Conservation (phyloP, 2,113 vertebrate species). For the Lethenteron camtschaticum region DNA sequence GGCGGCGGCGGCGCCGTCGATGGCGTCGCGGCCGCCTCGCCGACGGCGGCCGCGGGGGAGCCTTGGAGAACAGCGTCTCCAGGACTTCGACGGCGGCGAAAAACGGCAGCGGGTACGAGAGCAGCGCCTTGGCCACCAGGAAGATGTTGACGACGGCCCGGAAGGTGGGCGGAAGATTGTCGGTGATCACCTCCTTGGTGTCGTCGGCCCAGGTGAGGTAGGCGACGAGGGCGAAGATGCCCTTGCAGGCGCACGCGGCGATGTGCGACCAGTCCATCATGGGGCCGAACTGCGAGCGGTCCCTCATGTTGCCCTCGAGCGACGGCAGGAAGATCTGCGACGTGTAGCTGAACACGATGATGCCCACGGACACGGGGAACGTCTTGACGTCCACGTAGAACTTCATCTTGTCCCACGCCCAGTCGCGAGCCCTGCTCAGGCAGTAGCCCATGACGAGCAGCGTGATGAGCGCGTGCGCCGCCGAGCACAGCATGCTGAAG, state of each 20-base stretch:
- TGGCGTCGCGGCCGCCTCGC: too few species aligned
- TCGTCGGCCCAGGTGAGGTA: constrained; percentile 93
- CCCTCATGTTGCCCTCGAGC: constrained; percentile 86
- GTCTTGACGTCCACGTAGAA: constrained; percentile 99
- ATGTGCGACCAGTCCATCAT: constrained; percentile 99
- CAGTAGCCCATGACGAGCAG: constrained; percentile 89
- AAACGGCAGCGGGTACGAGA: constrained; percentile 86
- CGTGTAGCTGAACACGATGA: constrained; percentile 98
- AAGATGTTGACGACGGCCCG: constrained; percentile 90
- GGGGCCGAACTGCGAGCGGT: constrained; percentile 79
- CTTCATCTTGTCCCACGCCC: constrained; percentile 99
- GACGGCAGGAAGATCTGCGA: constrained; percentile 97
- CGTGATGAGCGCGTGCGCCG: constrained; percentile 93
- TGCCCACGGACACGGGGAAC: constrained; percentile 94
- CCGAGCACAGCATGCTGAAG: constrained; percentile 85
- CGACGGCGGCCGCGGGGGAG: too few species aligned
- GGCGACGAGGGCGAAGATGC: constrained; percentile 78
- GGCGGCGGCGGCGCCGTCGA: too few species aligned
- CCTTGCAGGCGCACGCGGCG: constrained; percentile 85
- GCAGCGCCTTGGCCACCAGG: constrained; percentile 78
- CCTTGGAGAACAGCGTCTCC: constrained; percentile 47
- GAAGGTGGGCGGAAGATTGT: constrained; percentile 80
- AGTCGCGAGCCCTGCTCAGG: constrained; percentile 71
- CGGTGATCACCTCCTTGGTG: constrained; percentile 95
- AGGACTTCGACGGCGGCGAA: constrained; percentile 92